Evolutionary conservation across 2,888 invertebrate species (phyloP).

Genomic region (Agrotis puta): DNA sequence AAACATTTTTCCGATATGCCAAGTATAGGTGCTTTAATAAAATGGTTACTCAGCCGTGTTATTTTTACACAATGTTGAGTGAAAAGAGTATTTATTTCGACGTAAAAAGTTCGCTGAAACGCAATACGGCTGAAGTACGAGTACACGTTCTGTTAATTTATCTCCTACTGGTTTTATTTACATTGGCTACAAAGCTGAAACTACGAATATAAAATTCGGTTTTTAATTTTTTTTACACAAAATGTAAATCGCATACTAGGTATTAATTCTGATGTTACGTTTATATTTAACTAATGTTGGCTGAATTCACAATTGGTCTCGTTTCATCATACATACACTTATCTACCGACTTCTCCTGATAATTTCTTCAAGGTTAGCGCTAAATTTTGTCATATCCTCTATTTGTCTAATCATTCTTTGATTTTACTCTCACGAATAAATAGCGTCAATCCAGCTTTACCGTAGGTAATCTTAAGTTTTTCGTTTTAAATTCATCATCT

Average conservation of each 20-base stretch:
- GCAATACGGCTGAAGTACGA: slow-evolving; percentile 17
- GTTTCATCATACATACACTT: slow-evolving; percentile 26
- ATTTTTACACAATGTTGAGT: slow-evolving; percentile 12
- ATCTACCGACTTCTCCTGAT: slow-evolving; percentile 28
- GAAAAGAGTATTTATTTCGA: slow-evolving; percentile 16
- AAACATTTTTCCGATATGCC: slow-evolving; percentile 17
- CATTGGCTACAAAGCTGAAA: slow-evolving; percentile 57
- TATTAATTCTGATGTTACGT: slow-evolving; percentile 21
- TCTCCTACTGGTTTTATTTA: slow-evolving; percentile 44
- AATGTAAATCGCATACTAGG: slow-evolving; percentile 35
- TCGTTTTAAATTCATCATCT: slow-evolving; percentile 45
- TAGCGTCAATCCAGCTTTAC: slow-evolving; percentile 8
- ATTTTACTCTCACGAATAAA: slow-evolving; percentile 13
- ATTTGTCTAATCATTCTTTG: slow-evolving; percentile 9
- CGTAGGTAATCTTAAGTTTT: slow-evolving; percentile 16
- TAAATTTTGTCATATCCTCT: slow-evolving; percentile 22
- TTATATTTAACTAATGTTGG: slow-evolving; percentile 26
- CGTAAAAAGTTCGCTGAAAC: slow-evolving; percentile 8
- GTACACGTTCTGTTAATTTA: slow-evolving; percentile 26
- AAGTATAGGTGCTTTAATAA: slow-evolving; percentile 9
- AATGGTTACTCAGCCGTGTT: slow-evolving; percentile 4
- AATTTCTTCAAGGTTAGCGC: slow-evolving; percentile 11
- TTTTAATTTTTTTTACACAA: slow-evolving; percentile 50
- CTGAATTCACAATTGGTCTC: slow-evolving; percentile 61
- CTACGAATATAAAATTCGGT: slow-evolving; percentile 61